Conservation (phyloP, 2,888 invertebrate species). For the Diaphora mendica region DNA sequence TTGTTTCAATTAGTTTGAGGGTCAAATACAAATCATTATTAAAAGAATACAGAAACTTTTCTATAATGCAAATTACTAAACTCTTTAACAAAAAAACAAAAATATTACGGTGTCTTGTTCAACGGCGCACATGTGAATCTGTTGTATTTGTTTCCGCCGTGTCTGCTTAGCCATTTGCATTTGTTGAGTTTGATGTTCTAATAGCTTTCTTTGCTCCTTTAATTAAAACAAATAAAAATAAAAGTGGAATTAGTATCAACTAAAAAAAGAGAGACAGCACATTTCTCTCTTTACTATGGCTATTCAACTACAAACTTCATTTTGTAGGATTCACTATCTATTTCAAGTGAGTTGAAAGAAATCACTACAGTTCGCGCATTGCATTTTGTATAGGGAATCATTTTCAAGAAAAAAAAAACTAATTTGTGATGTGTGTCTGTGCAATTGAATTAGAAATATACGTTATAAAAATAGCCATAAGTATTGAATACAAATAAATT, state of each 20-base stretch:
- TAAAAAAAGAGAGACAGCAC: neutral
- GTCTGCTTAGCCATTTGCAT: slow-evolving; percentile 50
- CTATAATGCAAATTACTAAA: too few species aligned
- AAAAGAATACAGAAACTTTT: too few species aligned
- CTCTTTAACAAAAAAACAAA: slow-evolving; percentile 25
- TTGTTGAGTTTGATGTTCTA: slow-evolving; percentile 62
- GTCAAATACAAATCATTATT: too few species aligned
- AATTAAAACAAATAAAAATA: slow-evolving; percentile 31
- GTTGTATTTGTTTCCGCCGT: slow-evolving; percentile 60
- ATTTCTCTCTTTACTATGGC: neutral
- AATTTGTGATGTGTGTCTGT: too few species aligned
- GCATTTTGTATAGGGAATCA: too few species aligned
- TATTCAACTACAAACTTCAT: neutral
- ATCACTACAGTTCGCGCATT: too few species aligned
- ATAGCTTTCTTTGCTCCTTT: slow-evolving; percentile 67
- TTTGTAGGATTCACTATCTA: neutral
- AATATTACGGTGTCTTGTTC: slow-evolving; percentile 61
- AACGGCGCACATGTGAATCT: slow-evolving; percentile 67
- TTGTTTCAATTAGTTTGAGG: too few species aligned
- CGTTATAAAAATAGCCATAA: too few species aligned
- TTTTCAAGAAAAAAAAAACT: too few species aligned
- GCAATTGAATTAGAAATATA: too few species aligned
- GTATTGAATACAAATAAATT: too few species aligned
- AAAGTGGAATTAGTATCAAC: slow-evolving; percentile 15
- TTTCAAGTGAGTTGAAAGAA: too few species aligned